phyloP scores from a whole-genome alignment of 2,888 invertebrate genomes.

The Poecilus cupreus region DNA sequence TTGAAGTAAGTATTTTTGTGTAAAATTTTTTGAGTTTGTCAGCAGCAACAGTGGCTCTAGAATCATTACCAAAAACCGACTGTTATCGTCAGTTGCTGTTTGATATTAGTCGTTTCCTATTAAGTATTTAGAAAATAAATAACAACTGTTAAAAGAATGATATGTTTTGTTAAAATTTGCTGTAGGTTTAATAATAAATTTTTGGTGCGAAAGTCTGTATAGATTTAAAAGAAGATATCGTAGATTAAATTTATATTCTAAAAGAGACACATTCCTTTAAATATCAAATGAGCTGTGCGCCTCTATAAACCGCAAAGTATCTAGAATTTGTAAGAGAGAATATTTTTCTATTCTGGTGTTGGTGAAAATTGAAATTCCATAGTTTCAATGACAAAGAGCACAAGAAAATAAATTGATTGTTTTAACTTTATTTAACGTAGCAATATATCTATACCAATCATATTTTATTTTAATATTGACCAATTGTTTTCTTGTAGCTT shows the following conservation, averaged over 20 bases:
- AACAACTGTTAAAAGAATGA: neutral
- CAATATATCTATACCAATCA: neutral
- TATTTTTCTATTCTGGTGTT: constrained; percentile 60
- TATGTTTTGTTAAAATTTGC: constrained; percentile 25
- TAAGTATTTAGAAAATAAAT: constrained; percentile 28
- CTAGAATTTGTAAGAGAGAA: constrained; percentile 56
- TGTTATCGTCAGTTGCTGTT: constrained; percentile 24
- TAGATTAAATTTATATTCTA: constrained; percentile 52
- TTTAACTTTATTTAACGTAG: constrained; percentile 6
- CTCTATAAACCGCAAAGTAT: constrained; percentile 58
- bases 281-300: constrained; percentile 59
- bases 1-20: constrained; percentile 1
- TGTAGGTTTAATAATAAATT: constrained; percentile 24
- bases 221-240: constrained; percentile 47
- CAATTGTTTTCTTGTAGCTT: constrained; percentile 39
- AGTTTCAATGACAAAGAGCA: constrained; percentile 41
- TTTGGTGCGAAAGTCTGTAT: constrained; percentile 46
- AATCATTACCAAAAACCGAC: constrained; percentile 47
- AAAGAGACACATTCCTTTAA: constrained; percentile 54
- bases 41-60: constrained; percentile 40
- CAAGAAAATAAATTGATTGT: constrained; percentile 6
- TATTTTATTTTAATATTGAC: too few species aligned
- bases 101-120: constrained; percentile 34
- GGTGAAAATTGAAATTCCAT: constrained; percentile 56
- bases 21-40: neutral